Base-by-base conservation (phyloP, 2,888 invertebrate genomes). In the Noctua comes region DNA sequence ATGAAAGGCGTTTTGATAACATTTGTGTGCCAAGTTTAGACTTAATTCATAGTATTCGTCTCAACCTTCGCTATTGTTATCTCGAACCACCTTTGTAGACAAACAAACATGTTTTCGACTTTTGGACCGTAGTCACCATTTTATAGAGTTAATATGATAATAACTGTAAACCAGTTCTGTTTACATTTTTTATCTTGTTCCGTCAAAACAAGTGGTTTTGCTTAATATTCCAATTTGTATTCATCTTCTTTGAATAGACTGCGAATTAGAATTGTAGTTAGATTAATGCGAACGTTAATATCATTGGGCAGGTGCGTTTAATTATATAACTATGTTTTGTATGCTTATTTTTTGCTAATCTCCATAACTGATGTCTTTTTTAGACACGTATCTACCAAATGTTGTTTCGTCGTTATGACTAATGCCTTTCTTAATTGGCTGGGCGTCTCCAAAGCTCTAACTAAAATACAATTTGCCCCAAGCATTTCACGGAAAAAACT, bases 101-200 rank as follows among this genome's bases (percentile, higher is more conserved):
- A 68, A 77, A 87, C 86, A 89, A 90, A 92, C 92, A 89, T 90
- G 90, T 91, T 92, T 91, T 89, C 64, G 68, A 80, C 68, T 68
- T 80, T 80, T 77, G 77, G 86, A 87, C 86, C 82, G 79, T 89
- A 87, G 87, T 89, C 82, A 87, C 79, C 69, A 79, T 88, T 77
- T 85, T 90, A 91, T 91, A 85, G 86, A 82, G 82, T 88, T 90
- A 86, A 88, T 92, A 92, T 92, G 92, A 79, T 91, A 91, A 93
- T 91, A 62, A 73, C 76, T 70, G 62, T 83, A 84, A 85, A 79
- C 86, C 77, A 73, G 83, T 86, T 86, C 85, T 92, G 90, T 91
- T 92, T 93, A 91, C 86, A 79, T 91, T 91, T 90, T 40, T 91
- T 88, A n/a, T 91, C 86, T 68, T 79, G 71, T 80, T 85, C 79